Evolutionary conservation across 2,113 vertebrate genomes (phyloP).

Genomic region (Garra rufa): DNA sequence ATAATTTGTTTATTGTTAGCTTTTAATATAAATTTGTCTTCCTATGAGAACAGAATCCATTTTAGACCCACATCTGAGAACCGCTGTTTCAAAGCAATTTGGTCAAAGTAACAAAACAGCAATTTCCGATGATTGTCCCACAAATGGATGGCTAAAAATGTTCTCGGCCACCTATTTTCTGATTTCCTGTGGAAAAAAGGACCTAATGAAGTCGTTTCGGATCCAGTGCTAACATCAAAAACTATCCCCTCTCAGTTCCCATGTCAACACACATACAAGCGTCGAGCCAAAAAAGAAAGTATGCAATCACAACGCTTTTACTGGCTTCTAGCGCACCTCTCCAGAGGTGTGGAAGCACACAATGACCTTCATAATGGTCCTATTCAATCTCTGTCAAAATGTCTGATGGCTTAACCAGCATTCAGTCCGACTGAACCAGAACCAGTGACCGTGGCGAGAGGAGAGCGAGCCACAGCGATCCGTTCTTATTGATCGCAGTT

Average conservation of each 20-base stretch:
- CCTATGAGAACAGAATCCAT: not conserved
- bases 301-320: not conserved
- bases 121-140: not conserved
- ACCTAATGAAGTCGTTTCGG: not conserved
- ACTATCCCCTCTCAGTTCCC: not conserved
- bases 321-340: not conserved
- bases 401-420: slow-evolving; percentile 68
- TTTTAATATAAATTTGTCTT: not conserved
- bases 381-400: slow-evolving; percentile 71
- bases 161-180: not conserved
- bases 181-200: not conserved
- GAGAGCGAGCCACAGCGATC: slow-evolving; percentile 30
- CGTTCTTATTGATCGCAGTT: slow-evolving; percentile 57
- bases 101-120: not conserved
- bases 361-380: slow-evolving; percentile 64
- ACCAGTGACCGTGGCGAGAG: slow-evolving; percentile 61
- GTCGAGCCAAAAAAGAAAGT: not conserved
- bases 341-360: slow-evolving; percentile 16
- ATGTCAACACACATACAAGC: not conserved
- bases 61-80: not conserved
- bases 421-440: slow-evolving; percentile 56
- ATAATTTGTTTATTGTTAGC: not conserved
- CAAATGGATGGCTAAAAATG: not conserved
- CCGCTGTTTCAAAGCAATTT: not conserved
- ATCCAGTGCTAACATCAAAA: not conserved